Evolutionary conservation across 2,797 vertebrate genomes (phyloP).

Genomic region (Pelobates cultripes): DNA sequence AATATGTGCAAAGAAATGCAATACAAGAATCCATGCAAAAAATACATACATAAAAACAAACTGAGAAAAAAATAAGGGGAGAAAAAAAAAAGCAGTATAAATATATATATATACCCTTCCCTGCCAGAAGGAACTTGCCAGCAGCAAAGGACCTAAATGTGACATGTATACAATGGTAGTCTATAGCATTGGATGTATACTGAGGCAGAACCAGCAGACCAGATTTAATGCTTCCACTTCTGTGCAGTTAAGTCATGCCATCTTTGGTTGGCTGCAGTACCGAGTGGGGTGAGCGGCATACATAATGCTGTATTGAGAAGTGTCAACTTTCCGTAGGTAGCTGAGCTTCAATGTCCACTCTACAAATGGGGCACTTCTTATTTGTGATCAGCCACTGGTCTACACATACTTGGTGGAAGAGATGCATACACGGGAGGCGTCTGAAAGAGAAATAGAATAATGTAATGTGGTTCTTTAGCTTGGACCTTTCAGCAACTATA

Average conservation of each 20-base stretch:
- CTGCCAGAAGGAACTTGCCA: slow-evolving; percentile 29
- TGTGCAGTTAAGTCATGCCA: slow-evolving; percentile 96
- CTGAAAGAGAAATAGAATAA: slow-evolving; percentile 66
- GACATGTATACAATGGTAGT: slow-evolving; percentile 87
- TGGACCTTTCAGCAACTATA: too few species aligned
- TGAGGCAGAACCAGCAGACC: slow-evolving; percentile 91
- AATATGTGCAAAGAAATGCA: slow-evolving; percentile 99
- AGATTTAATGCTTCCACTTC: slow-evolving; percentile 86
- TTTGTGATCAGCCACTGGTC: slow-evolving; percentile 99
- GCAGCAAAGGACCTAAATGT: slow-evolving; percentile 72
- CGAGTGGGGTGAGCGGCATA: slow-evolving; percentile 77
- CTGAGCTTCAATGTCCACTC: slow-evolving; percentile 99
- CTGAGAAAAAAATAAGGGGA: slow-evolving; percentile 80
- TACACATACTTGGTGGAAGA: slow-evolving; percentile 99
- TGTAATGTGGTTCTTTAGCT: too few species aligned
- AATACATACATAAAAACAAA: slow-evolving; percentile 60
- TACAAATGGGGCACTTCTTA: slow-evolving; percentile 99
- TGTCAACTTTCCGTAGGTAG: slow-evolving; percentile 98
- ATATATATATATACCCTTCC: slow-evolving; percentile 79
- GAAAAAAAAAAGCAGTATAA: slow-evolving; percentile 94
- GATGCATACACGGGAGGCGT: slow-evolving; percentile 99
- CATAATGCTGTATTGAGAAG: slow-evolving; percentile 71
- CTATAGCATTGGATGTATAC: slow-evolving; percentile 91
- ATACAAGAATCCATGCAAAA: slow-evolving; percentile 98
- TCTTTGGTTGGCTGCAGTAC: slow-evolving; percentile 99